These are phyloP conservation scores for Gadus chalcogrammus DNA, from an alignment of 2,113 vertebrate genomes.

Conservation along the genomic window DNA sequence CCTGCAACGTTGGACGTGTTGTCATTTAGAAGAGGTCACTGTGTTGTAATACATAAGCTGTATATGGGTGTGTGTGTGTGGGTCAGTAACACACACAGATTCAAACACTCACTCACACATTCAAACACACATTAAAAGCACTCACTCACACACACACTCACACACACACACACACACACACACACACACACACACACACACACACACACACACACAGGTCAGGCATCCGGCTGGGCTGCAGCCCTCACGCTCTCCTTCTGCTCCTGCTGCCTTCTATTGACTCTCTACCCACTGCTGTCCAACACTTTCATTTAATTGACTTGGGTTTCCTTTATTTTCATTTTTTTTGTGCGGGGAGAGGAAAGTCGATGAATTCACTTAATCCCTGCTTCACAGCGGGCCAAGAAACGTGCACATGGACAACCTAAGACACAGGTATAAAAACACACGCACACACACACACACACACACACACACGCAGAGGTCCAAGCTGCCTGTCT, in stretches of 20 bases:
- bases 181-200: background rate
- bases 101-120: slow-evolving; percentile 11
- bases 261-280: no score
- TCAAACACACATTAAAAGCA: slow-evolving; percentile 1
- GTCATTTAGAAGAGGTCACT: slow-evolving; percentile 23
- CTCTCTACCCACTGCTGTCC: no score
- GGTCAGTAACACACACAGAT: background rate
- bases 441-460: background rate
- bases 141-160: background rate
- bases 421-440: background rate
- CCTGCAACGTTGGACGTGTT: no score
- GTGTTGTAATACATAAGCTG: slow-evolving; percentile 22
- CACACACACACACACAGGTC: background rate
- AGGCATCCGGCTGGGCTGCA: background rate
- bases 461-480: background rate
- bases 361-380: background rate
- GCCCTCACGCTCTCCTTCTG: background rate
- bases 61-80: slow-evolving; percentile 11
- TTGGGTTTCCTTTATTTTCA: background rate
- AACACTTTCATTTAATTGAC: background rate
- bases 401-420: background rate
- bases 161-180: background rate
- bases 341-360: background rate
- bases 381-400: background rate
- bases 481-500: slow-evolving; percentile 29